Percentiles rank a stretch among this genome's conserved stretches.
Evolutionary conservation across 2,888 invertebrate species (phyloP).

Genomic region (Lucinisca nassula): DNA sequence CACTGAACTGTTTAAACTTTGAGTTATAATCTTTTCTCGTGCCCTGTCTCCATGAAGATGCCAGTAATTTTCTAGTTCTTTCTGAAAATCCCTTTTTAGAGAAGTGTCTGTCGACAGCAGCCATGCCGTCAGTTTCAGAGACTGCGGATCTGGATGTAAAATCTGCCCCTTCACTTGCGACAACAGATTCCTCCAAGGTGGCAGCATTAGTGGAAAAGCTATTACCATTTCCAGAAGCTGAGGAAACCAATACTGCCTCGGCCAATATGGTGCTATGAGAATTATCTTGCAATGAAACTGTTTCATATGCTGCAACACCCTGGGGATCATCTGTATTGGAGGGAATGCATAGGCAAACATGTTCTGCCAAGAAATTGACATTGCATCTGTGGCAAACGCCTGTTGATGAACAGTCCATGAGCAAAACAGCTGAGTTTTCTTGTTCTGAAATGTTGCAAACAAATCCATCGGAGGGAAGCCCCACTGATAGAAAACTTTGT

Average conservation of each 20-base stretch:
- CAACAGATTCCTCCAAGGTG: not conserved
- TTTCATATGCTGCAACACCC: constrained; percentile 21
- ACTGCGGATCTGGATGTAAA: constrained; percentile 20
- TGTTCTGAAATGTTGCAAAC: no score
- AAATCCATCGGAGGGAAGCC: constrained; percentile 22
- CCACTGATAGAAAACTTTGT: constrained; percentile 32
- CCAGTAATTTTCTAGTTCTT: constrained; percentile 36
- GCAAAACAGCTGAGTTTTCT: no score
- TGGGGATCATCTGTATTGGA: constrained; percentile 41
- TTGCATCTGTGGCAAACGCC: constrained; percentile 45
- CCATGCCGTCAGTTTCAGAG: constrained; percentile 38
- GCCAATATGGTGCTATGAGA: constrained; percentile 45
- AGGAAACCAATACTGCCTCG: constrained; percentile 45
- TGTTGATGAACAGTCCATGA: constrained; percentile 35
- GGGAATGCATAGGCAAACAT: constrained; percentile 50
- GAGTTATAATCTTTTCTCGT: constrained; percentile 37
- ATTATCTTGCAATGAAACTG: constrained; percentile 42
- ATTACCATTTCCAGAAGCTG: constrained; percentile 28
- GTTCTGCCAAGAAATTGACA: constrained; percentile 42
- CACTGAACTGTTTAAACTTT: constrained; percentile 35
- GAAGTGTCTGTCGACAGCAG: no score
- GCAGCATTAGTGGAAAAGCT: constrained; percentile 33
- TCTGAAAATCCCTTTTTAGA: constrained; percentile 42
- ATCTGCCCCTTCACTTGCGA: not conserved
- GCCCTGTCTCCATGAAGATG: constrained; percentile 40